Percentiles rank a stretch among this genome's conserved stretches.
phyloP scores from a whole-genome alignment of 2,888 invertebrate species.

The Oscheius sp. region DNA sequence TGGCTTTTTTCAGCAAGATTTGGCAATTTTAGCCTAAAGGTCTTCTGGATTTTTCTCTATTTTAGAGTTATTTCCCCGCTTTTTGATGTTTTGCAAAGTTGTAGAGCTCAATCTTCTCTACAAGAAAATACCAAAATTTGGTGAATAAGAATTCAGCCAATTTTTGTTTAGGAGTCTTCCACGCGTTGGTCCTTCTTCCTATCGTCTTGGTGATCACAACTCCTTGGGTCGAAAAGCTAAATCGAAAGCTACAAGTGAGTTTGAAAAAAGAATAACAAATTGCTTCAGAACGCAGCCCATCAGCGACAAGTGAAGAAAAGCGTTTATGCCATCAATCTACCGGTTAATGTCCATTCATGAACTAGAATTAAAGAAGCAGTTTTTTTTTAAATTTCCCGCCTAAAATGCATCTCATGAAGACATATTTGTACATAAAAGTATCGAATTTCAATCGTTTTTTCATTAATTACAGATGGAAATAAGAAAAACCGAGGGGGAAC shows the following conservation, averaged over 20 bases:
- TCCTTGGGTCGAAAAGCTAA: conserved; percentile 58
- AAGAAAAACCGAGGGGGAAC: no score
- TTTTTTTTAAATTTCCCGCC: no score
- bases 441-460: not conserved
- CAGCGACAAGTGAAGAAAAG: conserved; percentile 34
- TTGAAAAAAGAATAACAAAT: not conserved
- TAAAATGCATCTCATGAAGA: no score
- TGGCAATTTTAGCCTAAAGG: no score
- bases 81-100: no score
- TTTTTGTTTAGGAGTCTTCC: conserved; percentile 77
- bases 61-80: no score
- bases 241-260: not conserved
- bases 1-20: no score
- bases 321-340: conserved; percentile 55
- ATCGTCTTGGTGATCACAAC: conserved; percentile 68
- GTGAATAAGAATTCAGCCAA: no score
- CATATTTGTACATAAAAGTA: not conserved
- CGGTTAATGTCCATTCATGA: conserved; percentile 47
- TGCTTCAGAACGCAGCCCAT: conserved; percentile 19
- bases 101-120: no score
- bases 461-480: no score
- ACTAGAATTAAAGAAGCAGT: not conserved
- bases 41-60: no score
- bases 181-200: conserved; percentile 88
- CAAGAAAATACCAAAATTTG: no score